Percentiles rank a stretch among this genome's conserved stretches.
Evolutionary conservation across 2,888 invertebrate genomes (phyloP).

Genomic region (Eilema depressum): DNA sequence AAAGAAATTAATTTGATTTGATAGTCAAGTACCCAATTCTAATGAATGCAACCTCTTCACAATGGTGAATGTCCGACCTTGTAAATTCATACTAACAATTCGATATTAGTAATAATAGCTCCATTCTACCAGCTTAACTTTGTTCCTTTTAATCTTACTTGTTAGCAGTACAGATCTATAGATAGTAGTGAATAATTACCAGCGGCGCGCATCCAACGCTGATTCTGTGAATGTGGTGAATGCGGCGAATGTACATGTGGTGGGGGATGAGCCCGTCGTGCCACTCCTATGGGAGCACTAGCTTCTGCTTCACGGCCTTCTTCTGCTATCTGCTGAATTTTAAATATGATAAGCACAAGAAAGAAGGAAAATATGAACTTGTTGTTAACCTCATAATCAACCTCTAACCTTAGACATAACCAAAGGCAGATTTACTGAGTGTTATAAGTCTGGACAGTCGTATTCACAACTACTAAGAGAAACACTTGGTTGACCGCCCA

Average conservation of each 20-base stretch:
- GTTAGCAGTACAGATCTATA: not conserved
- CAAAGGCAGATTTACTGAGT: not conserved
- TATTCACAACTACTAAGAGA: too few species aligned
- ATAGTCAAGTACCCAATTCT: too few species aligned
- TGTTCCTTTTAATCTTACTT: not conserved
- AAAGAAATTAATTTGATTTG: too few species aligned
- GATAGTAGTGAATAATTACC: slow-evolving; percentile 52
- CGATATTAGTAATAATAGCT: not conserved
- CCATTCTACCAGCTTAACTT: not conserved
- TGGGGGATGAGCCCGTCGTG: slow-evolving; percentile 51
- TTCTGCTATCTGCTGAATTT: slow-evolving; percentile 77
- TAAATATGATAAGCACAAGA: not conserved
- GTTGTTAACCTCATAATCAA: not conserved
- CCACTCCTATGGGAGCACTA: slow-evolving; percentile 71
- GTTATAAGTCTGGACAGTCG: too few species aligned
- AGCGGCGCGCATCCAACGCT: slow-evolving; percentile 83
- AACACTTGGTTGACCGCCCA: too few species aligned
- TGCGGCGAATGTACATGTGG: slow-evolving; percentile 60
- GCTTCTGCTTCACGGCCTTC: slow-evolving; percentile 95
- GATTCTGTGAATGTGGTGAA: slow-evolving; percentile 69
- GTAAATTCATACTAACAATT: not conserved
- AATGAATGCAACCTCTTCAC: too few species aligned
- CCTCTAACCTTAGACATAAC: not conserved
- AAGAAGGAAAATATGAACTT: not conserved
- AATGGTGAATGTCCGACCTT: too few species aligned